These are phyloP conservation scores for Mormyrops attenuatus DNA, from an alignment of 2,797 vertebrate genomes.

Conservation along the genomic window DNA sequence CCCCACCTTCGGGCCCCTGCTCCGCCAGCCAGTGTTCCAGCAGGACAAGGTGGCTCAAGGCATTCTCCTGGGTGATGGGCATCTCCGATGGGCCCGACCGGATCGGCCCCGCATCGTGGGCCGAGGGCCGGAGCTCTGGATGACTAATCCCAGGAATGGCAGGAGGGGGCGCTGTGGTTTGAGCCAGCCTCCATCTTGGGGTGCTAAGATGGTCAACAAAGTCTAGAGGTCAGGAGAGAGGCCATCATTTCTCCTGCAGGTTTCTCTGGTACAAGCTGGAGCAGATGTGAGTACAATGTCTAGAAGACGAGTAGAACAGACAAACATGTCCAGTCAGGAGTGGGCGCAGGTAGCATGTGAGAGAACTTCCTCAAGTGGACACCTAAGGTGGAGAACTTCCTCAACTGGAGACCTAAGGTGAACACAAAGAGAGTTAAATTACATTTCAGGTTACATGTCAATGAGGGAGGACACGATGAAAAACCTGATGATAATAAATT, in stretches of 20 bases:
- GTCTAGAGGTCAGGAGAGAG: conserved; percentile 26
- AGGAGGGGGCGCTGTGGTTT: conserved; percentile 12
- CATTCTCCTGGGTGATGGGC: conserved; percentile 96
- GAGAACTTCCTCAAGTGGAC: neutral
- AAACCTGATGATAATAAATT: neutral
- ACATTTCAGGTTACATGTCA: neutral
- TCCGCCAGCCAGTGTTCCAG: conserved; percentile 78
- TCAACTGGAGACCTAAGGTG: neutral
- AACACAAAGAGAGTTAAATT: neutral
- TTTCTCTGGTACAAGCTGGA: conserved; percentile 20
- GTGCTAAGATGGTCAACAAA: neutral
- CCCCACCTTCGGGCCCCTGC: conserved; percentile 11
- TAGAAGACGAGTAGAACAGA: neutral
- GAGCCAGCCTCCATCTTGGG: conserved; percentile 32
- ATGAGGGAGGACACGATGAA: neutral
- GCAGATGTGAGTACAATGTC: neutral
- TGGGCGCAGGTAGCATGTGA: neutral
- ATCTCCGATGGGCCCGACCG: conserved; percentile 59
- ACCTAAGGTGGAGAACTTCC: neutral
- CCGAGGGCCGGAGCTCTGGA: conserved; percentile 22
- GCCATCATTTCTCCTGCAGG: conserved; percentile 10
- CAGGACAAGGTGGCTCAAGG: conserved; percentile 74
- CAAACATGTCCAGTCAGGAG: neutral
- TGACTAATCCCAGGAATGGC: conserved; percentile 18
- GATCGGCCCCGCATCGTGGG: conserved; percentile 60